These are phyloP conservation scores for Andrena cerasifolii DNA, from an alignment of 1,140 invertebrate species.

Conservation along the genomic window DNA sequence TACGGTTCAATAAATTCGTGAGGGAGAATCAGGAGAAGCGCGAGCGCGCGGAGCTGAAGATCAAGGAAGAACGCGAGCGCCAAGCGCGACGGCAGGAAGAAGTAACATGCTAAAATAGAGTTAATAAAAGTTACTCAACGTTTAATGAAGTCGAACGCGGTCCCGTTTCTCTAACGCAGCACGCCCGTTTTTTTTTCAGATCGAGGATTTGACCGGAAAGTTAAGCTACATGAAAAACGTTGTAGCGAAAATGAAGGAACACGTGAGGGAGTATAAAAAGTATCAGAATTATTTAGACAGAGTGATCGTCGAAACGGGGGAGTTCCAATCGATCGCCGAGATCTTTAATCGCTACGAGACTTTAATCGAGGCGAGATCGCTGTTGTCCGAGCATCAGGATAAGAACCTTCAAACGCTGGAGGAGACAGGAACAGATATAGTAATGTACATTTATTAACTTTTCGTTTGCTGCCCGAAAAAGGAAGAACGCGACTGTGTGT, in stretches of 20 bases:
- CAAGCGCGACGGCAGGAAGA: slow-evolving; percentile 64
- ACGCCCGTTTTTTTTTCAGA: slow-evolving; percentile 64
- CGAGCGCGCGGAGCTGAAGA: slow-evolving; percentile 82
- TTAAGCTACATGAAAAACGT: slow-evolving; percentile 80
- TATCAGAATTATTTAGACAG: slow-evolving; percentile 84
- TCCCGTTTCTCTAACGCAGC: neutral
- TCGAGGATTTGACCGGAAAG: slow-evolving; percentile 70
- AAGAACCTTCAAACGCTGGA: slow-evolving; percentile 72
- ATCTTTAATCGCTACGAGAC: slow-evolving; percentile 85
- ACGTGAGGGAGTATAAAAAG: slow-evolving; percentile 82
- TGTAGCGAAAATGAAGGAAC: slow-evolving; percentile 81
- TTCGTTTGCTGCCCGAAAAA: neutral
- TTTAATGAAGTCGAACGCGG: neutral
- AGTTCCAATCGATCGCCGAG: slow-evolving; percentile 83
- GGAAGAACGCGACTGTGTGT: neutral
- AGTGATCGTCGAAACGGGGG: slow-evolving; percentile 81
- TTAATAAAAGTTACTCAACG: neutral
- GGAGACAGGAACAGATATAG: slow-evolving; percentile 69
- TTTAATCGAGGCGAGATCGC: slow-evolving; percentile 73
- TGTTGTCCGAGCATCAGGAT: slow-evolving; percentile 71
- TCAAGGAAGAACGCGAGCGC: slow-evolving; percentile 80
- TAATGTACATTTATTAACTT: slow-evolving; percentile 40
- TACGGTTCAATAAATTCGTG: slow-evolving; percentile 84
- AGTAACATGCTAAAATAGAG: slow-evolving; percentile 50
- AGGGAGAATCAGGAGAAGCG: slow-evolving; percentile 84